phyloP scores from a whole-genome alignment of 1,140 invertebrate genomes.

The Tetragnatha versicolor region DNA sequence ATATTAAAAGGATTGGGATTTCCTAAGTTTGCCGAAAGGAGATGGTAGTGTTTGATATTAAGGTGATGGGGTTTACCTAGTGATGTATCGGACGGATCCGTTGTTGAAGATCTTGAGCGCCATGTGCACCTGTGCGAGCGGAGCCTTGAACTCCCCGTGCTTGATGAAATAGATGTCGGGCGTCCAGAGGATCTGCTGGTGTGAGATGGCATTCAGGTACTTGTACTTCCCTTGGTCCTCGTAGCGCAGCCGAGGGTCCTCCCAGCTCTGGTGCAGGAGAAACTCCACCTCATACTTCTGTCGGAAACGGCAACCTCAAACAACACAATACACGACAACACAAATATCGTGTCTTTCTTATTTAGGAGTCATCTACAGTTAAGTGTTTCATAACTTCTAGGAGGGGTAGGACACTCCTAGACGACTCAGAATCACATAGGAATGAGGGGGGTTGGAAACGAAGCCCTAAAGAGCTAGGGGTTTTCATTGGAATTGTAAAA shows the following conservation, averaged over 20 bases:
- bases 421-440: too few species aligned
- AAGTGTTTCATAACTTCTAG: too few species aligned
- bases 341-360: too few species aligned
- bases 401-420: too few species aligned
- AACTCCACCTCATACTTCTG: conserved; percentile 97
- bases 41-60: too few species aligned
- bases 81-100: conserved; percentile 90
- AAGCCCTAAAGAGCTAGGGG: too few species aligned
- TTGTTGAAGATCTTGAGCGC: conserved; percentile 87
- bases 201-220: conserved; percentile 88
- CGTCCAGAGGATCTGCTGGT: conserved; percentile 87
- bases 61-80: conserved; percentile 65
- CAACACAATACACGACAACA: too few species aligned
- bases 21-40: too few species aligned
- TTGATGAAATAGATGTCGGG: conserved; percentile 95
- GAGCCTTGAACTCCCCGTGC: conserved; percentile 81
- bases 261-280: conserved; percentile 88
- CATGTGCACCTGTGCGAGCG: conserved; percentile 88
- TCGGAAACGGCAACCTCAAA: neutral
- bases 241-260: conserved; percentile 83
- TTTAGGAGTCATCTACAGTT: too few species aligned
- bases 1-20: too few species aligned
- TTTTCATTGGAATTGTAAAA: too few species aligned
- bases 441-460: too few species aligned
- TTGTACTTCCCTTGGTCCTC: conserved; percentile 82